A percentile compares a stretch with the other conserved stretches of the same genome.
These are phyloP conservation scores for Nesospiza acunhae DNA, from an alignment of 2,113 vertebrate genomes.

Conservation along the genomic window DNA sequence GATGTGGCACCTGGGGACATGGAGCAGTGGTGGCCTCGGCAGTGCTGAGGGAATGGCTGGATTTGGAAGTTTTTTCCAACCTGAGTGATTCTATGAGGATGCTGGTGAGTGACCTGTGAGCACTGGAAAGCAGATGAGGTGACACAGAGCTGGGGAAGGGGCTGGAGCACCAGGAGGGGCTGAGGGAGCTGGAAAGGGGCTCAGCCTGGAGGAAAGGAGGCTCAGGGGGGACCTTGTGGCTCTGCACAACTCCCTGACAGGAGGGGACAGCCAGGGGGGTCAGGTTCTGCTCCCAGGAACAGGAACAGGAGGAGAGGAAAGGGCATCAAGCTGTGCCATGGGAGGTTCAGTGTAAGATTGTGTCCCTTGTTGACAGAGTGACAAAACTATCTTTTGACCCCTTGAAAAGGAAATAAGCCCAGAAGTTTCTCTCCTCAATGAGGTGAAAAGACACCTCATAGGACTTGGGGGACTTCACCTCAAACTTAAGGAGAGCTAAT, in stretches of 20 bases:
- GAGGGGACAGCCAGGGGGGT: neutral
- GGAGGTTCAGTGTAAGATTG: neutral
- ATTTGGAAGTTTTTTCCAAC: neutral
- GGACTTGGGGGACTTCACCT: too few relatives aligned
- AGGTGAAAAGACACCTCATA: too few relatives aligned
- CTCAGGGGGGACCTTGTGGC: neutral
- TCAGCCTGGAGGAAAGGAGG: neutral
- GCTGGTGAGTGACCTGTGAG: neutral
- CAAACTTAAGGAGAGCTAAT: too few relatives aligned
- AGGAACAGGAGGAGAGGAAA: accelerated
- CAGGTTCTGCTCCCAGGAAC: neutral
- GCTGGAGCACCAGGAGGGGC: neutral
- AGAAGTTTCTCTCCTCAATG: too few relatives aligned
- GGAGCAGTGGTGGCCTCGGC: neutral
- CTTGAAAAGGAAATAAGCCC: too few relatives aligned
- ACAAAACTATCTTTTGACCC: too few relatives aligned
- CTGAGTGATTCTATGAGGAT: neutral
- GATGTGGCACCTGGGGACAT: neutral
- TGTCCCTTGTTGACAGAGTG: too few relatives aligned
- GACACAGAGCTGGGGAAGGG: neutral
- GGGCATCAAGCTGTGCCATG: accelerated
- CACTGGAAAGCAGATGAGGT: neutral
- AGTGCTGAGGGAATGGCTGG: neutral
- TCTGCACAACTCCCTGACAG: neutral
- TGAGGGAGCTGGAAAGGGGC: neutral